phyloP scores from a whole-genome alignment of 2,113 vertebrate species.

The Semnopithecus entellus region DNA sequence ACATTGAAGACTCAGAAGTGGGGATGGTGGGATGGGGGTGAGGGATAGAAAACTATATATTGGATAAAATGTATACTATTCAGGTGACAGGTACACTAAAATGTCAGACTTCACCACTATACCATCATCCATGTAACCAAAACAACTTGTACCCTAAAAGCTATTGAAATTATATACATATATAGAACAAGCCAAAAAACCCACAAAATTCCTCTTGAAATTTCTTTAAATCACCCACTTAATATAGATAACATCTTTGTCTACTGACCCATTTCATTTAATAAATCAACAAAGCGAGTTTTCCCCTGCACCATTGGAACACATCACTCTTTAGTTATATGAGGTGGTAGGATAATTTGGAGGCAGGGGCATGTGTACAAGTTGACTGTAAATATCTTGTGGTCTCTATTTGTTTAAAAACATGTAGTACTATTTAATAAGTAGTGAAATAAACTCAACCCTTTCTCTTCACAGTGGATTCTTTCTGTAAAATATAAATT shows the following conservation, averaged over 20 bases:
- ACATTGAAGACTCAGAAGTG: too few species aligned
- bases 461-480: not conserved
- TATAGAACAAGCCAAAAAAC: too few species aligned
- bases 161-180: too few species aligned
- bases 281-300: not conserved
- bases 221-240: not conserved
- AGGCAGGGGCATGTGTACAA: not conserved
- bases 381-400: not conserved
- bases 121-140: too few species aligned
- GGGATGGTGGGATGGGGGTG: too few species aligned
- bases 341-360: not conserved
- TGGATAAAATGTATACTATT: too few species aligned
- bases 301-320: not conserved
- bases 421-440: not conserved
- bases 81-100: too few species aligned
- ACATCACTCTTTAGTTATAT: not conserved
- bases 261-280: not conserved
- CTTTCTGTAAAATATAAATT: not conserved
- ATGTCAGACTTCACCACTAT: too few species aligned
- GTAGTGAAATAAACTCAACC: not conserved
- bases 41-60: too few species aligned
- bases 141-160: too few species aligned
- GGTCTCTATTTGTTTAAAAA: not conserved
- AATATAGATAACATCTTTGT: not conserved
- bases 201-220: not conserved